Evolutionary conservation across 2,888 invertebrate species (phyloP).

Genomic region (Dryobotodes eremita): DNA sequence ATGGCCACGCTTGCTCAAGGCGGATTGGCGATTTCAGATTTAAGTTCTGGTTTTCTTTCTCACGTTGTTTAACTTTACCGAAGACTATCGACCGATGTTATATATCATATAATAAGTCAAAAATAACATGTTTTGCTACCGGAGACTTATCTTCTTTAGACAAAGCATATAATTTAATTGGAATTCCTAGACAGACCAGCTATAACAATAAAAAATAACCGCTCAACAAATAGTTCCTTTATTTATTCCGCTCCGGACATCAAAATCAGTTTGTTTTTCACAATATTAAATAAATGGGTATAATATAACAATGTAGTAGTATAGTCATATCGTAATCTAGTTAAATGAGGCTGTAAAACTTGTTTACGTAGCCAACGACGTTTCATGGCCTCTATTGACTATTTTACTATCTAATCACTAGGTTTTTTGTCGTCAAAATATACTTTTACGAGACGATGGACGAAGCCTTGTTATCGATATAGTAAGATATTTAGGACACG

Average conservation of each 20-base stretch:
- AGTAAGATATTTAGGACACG: constrained; percentile 5
- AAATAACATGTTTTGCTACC: not conserved
- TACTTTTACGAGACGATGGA: constrained; percentile 40
- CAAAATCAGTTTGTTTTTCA: constrained; percentile 56
- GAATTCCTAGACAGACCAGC: not conserved
- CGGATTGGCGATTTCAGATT: too few species aligned
- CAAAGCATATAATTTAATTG: too few species aligned
- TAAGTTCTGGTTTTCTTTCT: too few species aligned
- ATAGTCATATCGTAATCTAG: constrained; percentile 57
- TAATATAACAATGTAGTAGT: constrained; percentile 63
- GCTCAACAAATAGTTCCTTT: not conserved
- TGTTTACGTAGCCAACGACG: constrained; percentile 57
- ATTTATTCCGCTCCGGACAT: constrained; percentile 19
- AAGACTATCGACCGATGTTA: not conserved
- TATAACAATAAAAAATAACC: constrained; percentile 30
- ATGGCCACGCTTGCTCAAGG: too few species aligned
- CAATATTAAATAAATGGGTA: constrained; percentile 50
- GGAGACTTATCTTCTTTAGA: not conserved
- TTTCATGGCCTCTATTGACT: constrained; percentile 49
- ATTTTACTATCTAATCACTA: constrained; percentile 57
- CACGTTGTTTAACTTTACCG: too few species aligned
- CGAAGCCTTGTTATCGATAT: not conserved
- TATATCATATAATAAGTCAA: not conserved
- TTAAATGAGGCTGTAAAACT: constrained; percentile 64
- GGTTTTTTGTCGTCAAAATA: constrained; percentile 40